Evolutionary conservation across 37 sponge, comb jelly and placozoan genomes (phyloP), one percentile per base, ranked within the genome.

Genomic region (Cliona cf. orientalis): DNA sequence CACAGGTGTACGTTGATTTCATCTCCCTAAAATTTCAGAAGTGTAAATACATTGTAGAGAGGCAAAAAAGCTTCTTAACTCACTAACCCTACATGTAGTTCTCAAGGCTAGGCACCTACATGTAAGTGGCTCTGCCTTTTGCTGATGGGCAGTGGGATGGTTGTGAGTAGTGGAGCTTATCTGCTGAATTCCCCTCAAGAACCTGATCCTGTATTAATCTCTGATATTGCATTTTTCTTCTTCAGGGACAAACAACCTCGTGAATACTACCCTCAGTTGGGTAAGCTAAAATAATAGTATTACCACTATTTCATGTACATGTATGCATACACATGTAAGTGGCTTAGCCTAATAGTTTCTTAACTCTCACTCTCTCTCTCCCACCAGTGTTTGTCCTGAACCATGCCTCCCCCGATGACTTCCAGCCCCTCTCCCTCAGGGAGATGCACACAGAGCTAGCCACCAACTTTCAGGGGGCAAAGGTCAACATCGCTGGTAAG

Each of bases 341-440:
- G 22, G 34, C 41, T 22, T 57, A 19, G 35, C 36, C 7, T 65
- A 58, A n/a, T 58, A 44, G 17, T 65, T 3, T 46, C 42, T 75
- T 3, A 36, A 0, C 66, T 71, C 36, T 38, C 59, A 19, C n/a
- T 19, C 23, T 42, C 44, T 72, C 31, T 78, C 46, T 61, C 43
- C 64, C 31, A 58, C 29, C 66, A 92, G 93, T 87, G 71, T 92
- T 88, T 75, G 85, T 91, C 19, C 84, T 83, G 69, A 91, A 91
- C 69, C 87, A 87, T 39, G 87, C 92, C 59, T 71, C 87, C 34
- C 87, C 87, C 34, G 84, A 86, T 65, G 87, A 91, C 75, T 91
- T 86, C 44, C 92, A 86, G 73, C 87, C 92, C 4, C 58, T 59
- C 39, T 34, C 87, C 5, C 61, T 91, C 33, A 58, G 82, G 28